Conservation (phyloP, 2,888 invertebrate genomes). For the Heliconius erato region DNA sequence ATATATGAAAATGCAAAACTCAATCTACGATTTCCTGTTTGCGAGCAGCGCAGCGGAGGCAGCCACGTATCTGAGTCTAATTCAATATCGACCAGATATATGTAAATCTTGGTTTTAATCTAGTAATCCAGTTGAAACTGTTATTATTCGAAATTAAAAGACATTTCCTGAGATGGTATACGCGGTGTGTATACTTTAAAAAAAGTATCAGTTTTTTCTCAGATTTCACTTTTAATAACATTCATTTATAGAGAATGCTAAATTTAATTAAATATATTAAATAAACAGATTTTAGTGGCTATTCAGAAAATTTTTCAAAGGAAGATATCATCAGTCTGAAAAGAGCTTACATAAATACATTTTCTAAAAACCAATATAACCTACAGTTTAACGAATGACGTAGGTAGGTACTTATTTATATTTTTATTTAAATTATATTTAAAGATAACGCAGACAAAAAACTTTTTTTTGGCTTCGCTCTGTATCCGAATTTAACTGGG, state of each 20-base stretch:
- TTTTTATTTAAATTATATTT: too few relatives aligned
- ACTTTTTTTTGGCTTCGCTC: too few relatives aligned
- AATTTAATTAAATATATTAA: too few relatives aligned
- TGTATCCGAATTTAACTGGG: too few relatives aligned
- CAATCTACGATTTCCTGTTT: slow-evolving; percentile 51
- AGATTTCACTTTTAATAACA: neutral
- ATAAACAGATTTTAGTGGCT: too few relatives aligned
- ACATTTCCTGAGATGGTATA: slow-evolving; percentile 9
- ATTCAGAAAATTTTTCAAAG: too few relatives aligned
- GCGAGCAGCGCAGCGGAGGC: slow-evolving; percentile 9
- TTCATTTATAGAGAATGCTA: too few relatives aligned
- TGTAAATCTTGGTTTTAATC: slow-evolving; percentile 9
- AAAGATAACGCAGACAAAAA: too few relatives aligned
- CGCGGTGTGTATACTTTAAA: neutral
- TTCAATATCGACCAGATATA: too few relatives aligned
- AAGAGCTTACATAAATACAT: neutral
- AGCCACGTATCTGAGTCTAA: slow-evolving; percentile 22
- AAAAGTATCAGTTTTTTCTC: neutral
- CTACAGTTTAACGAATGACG: too few relatives aligned
- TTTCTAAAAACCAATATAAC: neutral
- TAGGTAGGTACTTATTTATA: too few relatives aligned
- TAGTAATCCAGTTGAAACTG: neutral
- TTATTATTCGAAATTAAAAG: neutral
- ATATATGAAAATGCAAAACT: slow-evolving; percentile 30
- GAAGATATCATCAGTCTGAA: neutral